phyloP scores from a whole-genome alignment of 2,888 invertebrate genomes.

The Zonitis immaculata region DNA sequence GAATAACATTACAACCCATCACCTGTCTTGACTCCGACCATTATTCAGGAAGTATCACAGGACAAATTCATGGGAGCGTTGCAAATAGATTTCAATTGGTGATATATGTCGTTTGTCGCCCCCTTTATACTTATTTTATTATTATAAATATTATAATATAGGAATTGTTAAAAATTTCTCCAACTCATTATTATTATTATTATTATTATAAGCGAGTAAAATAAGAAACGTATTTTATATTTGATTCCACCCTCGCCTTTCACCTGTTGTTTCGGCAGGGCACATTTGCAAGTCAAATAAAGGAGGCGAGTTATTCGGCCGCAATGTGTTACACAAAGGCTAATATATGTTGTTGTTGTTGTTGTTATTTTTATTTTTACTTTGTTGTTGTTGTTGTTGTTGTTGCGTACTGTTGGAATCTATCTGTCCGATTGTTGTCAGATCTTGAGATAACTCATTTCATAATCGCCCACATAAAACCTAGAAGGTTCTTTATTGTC shows the following conservation, averaged over 20 bases:
- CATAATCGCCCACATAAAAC: slow-evolving; percentile 12
- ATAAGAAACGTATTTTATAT: not conserved
- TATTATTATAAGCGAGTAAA: no score
- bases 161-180: not conserved
- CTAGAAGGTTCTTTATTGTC: not conserved
- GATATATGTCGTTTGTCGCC: slow-evolving; percentile 5
- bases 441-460: slow-evolving; percentile 17
- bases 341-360: slow-evolving; percentile 9
- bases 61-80: slow-evolving; percentile 13
- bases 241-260: slow-evolving; percentile 19
- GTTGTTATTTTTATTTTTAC: not conserved
- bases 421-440: slow-evolving; percentile 12
- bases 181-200: no score
- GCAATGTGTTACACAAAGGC: slow-evolving; percentile 11
- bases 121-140: not conserved
- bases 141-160: no score
- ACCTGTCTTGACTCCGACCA: slow-evolving; percentile 11
- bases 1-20: slow-evolving; percentile 8
- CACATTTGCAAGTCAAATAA: slow-evolving; percentile 20
- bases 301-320: slow-evolving; percentile 1
- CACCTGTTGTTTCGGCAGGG: slow-evolving; percentile 14
- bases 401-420: slow-evolving; percentile 17
- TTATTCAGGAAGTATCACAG: slow-evolving; percentile 19
- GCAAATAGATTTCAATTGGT: slow-evolving; percentile 12
- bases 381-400: not conserved